Base-by-base conservation (phyloP, 2,888 invertebrate species). In the Calliphora vomitoria region DNA sequence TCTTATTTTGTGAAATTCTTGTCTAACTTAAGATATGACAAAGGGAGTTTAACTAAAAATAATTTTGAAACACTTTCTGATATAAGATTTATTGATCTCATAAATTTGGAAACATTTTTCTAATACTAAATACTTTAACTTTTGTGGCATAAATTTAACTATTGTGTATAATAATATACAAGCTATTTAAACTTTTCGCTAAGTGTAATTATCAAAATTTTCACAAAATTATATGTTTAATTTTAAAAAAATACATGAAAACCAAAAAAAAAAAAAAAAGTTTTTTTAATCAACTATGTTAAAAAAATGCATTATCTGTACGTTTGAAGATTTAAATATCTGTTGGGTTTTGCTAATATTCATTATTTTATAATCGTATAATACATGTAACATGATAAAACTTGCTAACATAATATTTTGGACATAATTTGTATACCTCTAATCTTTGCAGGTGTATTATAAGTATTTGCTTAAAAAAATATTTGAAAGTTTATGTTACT, bases 261-360 rank as follows among this genome's bases (percentile, higher is more conserved):
- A n/a, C 2, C 5, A 71, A 53, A 47, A 31, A 1, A 2, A 71
- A 53, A 47, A 31, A 1, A 2, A 31, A 74, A 72, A 20, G 6
- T 4, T 58, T 13, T 69, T 3, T 58, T 50, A 62, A 69, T 50
- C 18, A 38, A 68, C 13, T 76, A 31, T 50, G 50, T n/a, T 35
- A 31, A 44, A 68, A 85, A 85, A 85, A 85, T 85, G 80, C 80
- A 75, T 62, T 75, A 47, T 80, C 69, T 85, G 85, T 85, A 79
- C 62, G 44, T 64, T 75, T n/a, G 35, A 66, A 62, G n/a, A 81
- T 62, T 47, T 20, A 75, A 20, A 20, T 44, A 31, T 55, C 20
- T 15, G 11, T 47, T 35, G 6, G 10, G 55, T 80, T 79, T 72
- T 47, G 15, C 79, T 66, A 79, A 74, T 58, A 58, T 50, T 85